These are phyloP conservation scores for Drosophila dives DNA, from an alignment of 2,888 invertebrate genomes.

Conservation along the genomic window DNA sequence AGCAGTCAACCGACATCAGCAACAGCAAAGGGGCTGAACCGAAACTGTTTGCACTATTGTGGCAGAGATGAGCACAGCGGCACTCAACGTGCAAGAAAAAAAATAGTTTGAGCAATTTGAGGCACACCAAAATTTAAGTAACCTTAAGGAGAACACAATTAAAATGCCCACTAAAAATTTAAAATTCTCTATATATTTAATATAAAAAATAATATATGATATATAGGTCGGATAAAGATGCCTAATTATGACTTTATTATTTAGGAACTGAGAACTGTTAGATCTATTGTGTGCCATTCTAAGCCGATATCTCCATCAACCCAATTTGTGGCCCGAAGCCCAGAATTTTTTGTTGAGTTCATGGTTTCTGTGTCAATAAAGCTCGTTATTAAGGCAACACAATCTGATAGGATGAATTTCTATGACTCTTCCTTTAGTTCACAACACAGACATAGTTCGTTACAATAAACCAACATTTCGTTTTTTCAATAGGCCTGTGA, in stretches of 20 bases:
- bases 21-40: conserved; percentile 53
- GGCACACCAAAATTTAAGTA: neutral
- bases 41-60: conserved; percentile 2
- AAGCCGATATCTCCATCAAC: no score
- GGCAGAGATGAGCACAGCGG: conserved; percentile 16
- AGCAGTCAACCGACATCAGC: conserved; percentile 10
- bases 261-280: no score
- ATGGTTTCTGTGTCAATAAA: no score
- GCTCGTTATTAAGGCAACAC: no score
- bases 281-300: no score
- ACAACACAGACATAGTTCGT: no score
- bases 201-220: neutral
- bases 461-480: no score
- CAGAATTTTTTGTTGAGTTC: no score
- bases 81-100: neutral
- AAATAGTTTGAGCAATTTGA: neutral
- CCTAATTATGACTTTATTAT: neutral
- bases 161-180: neutral
- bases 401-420: no score
- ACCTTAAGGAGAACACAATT: neutral
- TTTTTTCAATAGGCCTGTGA: neutral
- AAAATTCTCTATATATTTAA: neutral
- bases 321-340: no score
- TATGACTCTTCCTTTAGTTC: no score
- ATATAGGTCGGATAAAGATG: neutral